Base-by-base conservation (phyloP, 2,888 invertebrate genomes). In the Caenorhabditis sulstoni region DNA sequence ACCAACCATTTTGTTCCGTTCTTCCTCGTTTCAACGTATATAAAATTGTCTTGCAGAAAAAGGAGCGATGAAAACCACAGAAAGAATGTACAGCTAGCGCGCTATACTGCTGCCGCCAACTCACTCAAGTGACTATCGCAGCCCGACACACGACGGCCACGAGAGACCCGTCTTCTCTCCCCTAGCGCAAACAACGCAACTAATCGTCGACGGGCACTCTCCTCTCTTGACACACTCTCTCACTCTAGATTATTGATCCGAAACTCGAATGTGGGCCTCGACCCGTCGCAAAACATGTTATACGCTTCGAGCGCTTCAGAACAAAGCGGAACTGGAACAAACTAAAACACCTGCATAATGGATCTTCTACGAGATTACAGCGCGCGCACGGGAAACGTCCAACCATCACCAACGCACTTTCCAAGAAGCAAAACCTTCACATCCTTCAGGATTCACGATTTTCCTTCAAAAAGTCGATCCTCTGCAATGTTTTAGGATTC, bases 51-150 rank as follows among this genome's bases (percentile, higher is more conserved):
- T 58, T 68, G 58, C 23, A 45, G 61, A 61, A 71, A 67, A 71
- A 47, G 62, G 39, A 41, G 18, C 37, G 66, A 50, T 39, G 53
- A 71, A 71, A 71, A 71, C 71, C 55, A 47, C 53, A 61, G 62
- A 73, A 71, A 57, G 64, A 73, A 73, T 73, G 73, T 65, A 65
- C 50, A 65, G 62, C 55, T 11, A 35, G 50, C 29, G 37, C 41
- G 39, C 57, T 59, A 59, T 47, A 49, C 22, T 57, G 55, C 66
- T 55, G 76, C 67, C 47, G 61, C 39, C 75, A 67, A 62, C 52
- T 68, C 75, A 50, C 79, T 82, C 79, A 82, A 82, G 70, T 82
- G 79, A 82, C 82, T 77, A 81, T 77, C 76, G 76, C 67, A 45
- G 64, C 71, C 53, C 58, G 49, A 18, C 58, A 20, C 41, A 23